Evolutionary conservation across 2,797 vertebrate genomes (phyloP), one percentile per base, ranked within the genome.

Genomic region (Darevskia mixta): DNA sequence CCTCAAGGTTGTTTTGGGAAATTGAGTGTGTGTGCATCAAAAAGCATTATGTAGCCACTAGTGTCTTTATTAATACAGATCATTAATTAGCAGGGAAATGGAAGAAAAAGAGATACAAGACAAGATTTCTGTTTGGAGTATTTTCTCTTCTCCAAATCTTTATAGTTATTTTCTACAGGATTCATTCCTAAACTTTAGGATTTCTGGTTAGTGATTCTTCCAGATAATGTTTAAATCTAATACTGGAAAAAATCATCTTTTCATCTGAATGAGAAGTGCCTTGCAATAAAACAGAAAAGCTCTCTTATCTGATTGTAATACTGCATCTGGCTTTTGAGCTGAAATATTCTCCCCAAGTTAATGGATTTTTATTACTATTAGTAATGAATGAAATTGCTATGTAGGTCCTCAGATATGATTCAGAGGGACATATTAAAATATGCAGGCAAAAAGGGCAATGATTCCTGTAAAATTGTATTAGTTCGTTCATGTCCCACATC

Each of bases 1-100:
- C 86, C 79, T 92, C 61, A 58, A 43, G 84, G 73, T 88, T 86
- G 86, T 85, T 95, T 90, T 91, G 91, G 79, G 83, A 87, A 90
- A 89, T 73, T 91, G 18, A 82, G 29, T 83, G 92, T 89, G 71
- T 90, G 82, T 82, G 58, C 7, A 29, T 58, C 92, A 75, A 75
- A 83, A 90, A 69, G 3, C 66, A 45, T 35, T 80, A 87, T 38
- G 86, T 29, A 88, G 49, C 78, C 84, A 88, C 45, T n/a, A 73
- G 55, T 72, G 72, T 15, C 35, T 79, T n/a, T 38, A 84, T 61
- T 55, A 11, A 84, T 55, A 61, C 1, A 25, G 18, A 69, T 11
- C 17, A 73, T 13, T 45, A 75, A 41, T 61, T 41, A 75, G 27
- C 78, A n/a, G 18, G n/a, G 11, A 49, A 67, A 18, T 86, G 18